Evolutionary conservation across 2,797 vertebrate genomes (phyloP), one percentile per base, ranked within the genome.

Genomic region (Pampus argenteus): DNA sequence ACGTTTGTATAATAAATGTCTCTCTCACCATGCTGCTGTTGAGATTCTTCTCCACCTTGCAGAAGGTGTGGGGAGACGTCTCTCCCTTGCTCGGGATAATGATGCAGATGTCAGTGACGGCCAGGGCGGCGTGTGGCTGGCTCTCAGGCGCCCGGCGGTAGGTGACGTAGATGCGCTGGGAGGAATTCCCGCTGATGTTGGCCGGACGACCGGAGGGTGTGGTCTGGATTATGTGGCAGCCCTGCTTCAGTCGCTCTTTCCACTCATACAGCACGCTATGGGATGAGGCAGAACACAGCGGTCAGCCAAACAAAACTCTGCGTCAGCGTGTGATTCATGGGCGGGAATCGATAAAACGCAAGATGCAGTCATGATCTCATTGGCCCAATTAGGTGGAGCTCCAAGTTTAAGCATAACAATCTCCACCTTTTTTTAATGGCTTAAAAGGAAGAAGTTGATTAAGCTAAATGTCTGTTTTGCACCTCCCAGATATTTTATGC

Each of bases 11-110:
- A 5, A 42, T 3, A 18, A 2, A 22, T 18, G 17, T 11, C 10
- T 54, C 28, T 63, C 96, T 96, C 94, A 98, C 97, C 97, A 99
- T 95, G 79, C 96, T 97, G 66, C 96, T 97, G 90, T 96, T 99
- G 56, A 99, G 94, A 63, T 97, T 98, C 93, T 96, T 98, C 82
- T 98, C 97, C 65, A 99, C 96, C 82, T 95, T 97, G 90, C 97
- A 98, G 94, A 97, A 99, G 0, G 97, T 99, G 78, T 98, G 97
- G 0, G 97, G 97, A 0, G 97, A 95, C 2, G 91, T 94, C 89
- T 98, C 97, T 57, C 97, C 97, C 72, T 98, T 99, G 88, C 96
- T 96, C 0, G 97, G 97, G 67, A 98, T 91, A 82, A 98, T 98
- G 83, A 99, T 95, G 89, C 97, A 99, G 72, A 99, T 94, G 86